Conservation (phyloP, 2,113 vertebrate species). For the Gopherus evgoodei region DNA sequence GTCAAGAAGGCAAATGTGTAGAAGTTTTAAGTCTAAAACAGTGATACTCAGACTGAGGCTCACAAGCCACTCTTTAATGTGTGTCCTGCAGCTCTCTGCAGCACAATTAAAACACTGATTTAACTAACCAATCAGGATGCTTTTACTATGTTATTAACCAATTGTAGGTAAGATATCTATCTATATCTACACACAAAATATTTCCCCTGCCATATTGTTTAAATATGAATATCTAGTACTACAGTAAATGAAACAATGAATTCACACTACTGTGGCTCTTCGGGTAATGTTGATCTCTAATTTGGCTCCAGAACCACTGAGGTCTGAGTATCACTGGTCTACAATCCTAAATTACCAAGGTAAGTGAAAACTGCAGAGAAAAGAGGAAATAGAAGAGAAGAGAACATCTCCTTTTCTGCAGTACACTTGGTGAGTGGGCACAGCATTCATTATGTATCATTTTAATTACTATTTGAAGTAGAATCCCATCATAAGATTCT, state of each 20-base stretch:
- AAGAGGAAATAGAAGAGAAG: not conserved
- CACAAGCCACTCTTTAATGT: not conserved
- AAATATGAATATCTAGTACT: too few relatives aligned
- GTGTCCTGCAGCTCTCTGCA: not conserved
- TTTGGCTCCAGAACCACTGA: too few relatives aligned
- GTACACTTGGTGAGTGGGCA: rapidly evolving
- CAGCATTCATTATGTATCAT: not conserved
- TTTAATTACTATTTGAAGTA: not conserved
- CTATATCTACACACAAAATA: too few relatives aligned
- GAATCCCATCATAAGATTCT: not conserved
- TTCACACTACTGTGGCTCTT: too few relatives aligned
- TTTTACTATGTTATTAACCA: not conserved
- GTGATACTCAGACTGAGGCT: not conserved
- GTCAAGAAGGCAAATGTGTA: not conserved
- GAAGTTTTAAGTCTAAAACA: not conserved
- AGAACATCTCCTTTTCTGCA: not conserved
- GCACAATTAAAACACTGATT: not conserved
- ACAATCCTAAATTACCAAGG: not conserved
- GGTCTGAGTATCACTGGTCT: too few relatives aligned
- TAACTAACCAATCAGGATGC: not conserved
- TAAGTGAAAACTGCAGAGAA: not conserved
- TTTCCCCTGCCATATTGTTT: too few relatives aligned
- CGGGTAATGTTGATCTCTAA: too few relatives aligned
- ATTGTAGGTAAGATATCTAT: not conserved
- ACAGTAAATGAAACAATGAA: too few relatives aligned